Evolutionary conservation across 2,888 invertebrate genomes (phyloP), one percentile per base, ranked within the genome.

Genomic region (Myopa testacea): DNA sequence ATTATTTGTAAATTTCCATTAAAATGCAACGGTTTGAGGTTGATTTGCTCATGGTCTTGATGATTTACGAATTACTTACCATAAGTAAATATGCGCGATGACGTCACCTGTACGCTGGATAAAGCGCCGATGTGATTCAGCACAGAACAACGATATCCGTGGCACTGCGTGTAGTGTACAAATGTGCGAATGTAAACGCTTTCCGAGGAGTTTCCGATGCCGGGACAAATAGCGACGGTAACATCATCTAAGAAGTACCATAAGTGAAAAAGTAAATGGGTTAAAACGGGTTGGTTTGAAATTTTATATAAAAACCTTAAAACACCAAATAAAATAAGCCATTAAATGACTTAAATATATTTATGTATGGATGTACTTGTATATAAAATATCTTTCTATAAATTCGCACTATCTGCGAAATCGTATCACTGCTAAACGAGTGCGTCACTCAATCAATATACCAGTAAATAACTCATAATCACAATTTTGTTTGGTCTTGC

Each of bases 191-290:
- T 96, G 90, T 98, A 98, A 73, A 96, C 95, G 86, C 96, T 96
- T 90, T 98, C 98, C 68, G 97, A 97, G 68, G 95, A 95, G 90
- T 98, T 98, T 71, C 97, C 97, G 85, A 98, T 97, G 79, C 98
- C 98, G 71, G 96, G 95, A 85, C 96, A 96, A 83, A 97, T 94
- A 14, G 96, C 95, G 79, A 97, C 92, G 4, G 96, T 96, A 83
- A 95, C 92, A 88, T 96, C 95, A 91, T 95, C 96, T 96, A 88
- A 26, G 58, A 4, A 65, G 37, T 4, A 40, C 34, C 26, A 26
- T 26, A 26, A 26, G 1, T 26, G 26, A 90, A 45, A 45, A 45
- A 45, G 45, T 8, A 8, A 10, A 45, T 1, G 45, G 6, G 45
- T 45, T 45, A 45, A 45, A 45, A 45, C 10, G 45, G 6, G 10